Evolutionary conservation across 37 sponge, comb jelly and placozoan species (phyloP).

Genomic region (Aphrocallistes beatrix): DNA sequence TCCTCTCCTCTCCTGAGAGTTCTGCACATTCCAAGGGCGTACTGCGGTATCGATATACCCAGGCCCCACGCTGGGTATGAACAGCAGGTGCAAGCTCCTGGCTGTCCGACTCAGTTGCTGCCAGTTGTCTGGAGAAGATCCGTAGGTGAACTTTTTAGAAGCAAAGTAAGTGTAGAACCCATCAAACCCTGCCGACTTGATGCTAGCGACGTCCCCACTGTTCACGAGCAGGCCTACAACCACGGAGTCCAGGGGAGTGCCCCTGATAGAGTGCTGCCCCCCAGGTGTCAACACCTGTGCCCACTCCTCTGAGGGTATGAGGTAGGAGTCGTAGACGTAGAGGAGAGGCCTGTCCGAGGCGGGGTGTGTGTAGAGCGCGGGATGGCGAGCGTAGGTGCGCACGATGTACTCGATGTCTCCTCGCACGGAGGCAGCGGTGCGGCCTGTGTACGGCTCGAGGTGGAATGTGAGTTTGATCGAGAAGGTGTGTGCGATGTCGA

Average conservation of each 20-base stretch:
- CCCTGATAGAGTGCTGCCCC: slow-evolving; percentile 39
- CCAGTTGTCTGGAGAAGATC: slow-evolving; percentile 52
- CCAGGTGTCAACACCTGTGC: slow-evolving; percentile 26
- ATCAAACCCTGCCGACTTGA: slow-evolving; percentile 56
- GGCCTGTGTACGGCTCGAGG: slow-evolving; percentile 60
- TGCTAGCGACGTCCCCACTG: neutral
- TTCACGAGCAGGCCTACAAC: slow-evolving; percentile 44
- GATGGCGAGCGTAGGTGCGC: slow-evolving; percentile 41
- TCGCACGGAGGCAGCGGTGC: slow-evolving; percentile 29
- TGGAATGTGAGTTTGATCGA: slow-evolving; percentile 54
- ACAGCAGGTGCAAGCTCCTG: slow-evolving; percentile 30
- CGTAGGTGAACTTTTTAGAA: slow-evolving; percentile 55
- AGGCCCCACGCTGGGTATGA: slow-evolving; percentile 77
- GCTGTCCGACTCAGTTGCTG: slow-evolving; percentile 30
- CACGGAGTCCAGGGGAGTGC: slow-evolving; percentile 37
- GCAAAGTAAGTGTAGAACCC: slow-evolving; percentile 90
- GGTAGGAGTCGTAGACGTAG: slow-evolving; percentile 74
- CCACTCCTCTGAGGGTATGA: slow-evolving; percentile 43
- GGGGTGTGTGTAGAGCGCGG: slow-evolving; percentile 41
- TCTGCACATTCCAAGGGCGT: slow-evolving; percentile 62
- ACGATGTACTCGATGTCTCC: slow-evolving; percentile 53
- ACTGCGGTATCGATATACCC: slow-evolving; percentile 71
- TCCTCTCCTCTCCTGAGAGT: slow-evolving; percentile 21
- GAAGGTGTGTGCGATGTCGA: slow-evolving; percentile 44
- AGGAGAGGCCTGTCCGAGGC: slow-evolving; percentile 28